Percentiles rank a stretch among this genome's conserved stretches.
Evolutionary conservation across 2,888 invertebrate species (phyloP).

Genomic region (Oligia latruncula): DNA sequence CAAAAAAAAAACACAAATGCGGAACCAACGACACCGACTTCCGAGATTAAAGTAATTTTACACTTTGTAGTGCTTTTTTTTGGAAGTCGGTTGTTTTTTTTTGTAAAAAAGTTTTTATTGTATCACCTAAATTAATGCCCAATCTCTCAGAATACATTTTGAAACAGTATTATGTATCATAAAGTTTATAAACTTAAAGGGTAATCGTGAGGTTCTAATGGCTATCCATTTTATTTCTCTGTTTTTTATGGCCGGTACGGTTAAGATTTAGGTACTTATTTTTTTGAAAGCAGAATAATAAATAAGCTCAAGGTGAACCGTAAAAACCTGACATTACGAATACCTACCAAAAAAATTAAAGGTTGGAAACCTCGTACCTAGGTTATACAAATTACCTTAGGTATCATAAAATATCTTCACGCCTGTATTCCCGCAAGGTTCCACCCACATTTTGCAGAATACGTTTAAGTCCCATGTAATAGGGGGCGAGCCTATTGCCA

Average conservation of each 20-base stretch:
- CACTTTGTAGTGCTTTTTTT: no score
- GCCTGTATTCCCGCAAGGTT: not conserved
- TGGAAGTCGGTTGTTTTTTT: no score
- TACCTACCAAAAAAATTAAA: not conserved
- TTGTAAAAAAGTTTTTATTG: not conserved
- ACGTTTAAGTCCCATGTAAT: not conserved
- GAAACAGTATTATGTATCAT: slow-evolving; percentile 42
- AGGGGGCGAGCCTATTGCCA: not conserved
- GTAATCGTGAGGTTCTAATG: slow-evolving; percentile 63
- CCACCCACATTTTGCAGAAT: not conserved
- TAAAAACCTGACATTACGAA: not conserved
- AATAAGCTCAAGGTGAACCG: slow-evolving; percentile 13
- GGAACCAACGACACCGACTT: no score
- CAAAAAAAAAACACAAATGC: no score
- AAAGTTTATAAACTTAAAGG: slow-evolving; percentile 42
- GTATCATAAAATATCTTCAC: not conserved
- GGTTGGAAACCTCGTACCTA: not conserved
- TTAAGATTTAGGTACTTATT: slow-evolving; percentile 10
- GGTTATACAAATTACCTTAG: not conserved
- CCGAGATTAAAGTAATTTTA: no score
- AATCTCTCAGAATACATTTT: slow-evolving; percentile 37
- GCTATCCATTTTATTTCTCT: slow-evolving; percentile 63
- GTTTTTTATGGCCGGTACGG: slow-evolving; percentile 32
- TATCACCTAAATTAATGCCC: slow-evolving; percentile 4
- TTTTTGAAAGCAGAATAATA: slow-evolving; percentile 17